phyloP scores from a whole-genome alignment of 2,888 invertebrate species.

The Deroplatys truncata region DNA sequence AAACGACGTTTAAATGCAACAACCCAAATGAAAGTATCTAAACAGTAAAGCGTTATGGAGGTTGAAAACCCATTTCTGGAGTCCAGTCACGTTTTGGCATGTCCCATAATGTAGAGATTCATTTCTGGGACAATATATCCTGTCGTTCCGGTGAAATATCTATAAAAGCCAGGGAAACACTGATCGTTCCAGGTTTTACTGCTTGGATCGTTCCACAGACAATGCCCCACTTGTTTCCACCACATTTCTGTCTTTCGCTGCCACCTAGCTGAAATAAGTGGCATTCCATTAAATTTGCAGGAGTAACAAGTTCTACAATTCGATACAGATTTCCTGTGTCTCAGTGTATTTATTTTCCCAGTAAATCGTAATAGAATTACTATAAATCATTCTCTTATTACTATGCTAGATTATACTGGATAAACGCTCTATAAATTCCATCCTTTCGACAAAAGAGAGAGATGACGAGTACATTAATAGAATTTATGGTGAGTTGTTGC shows the following conservation, averaged over 20 bases:
- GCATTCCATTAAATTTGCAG: not conserved
- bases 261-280: not conserved
- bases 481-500: too few species aligned
- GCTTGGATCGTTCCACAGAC: not conserved
- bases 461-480: too few species aligned
- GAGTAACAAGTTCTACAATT: too few species aligned
- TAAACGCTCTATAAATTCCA: too few species aligned
- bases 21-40: not conserved
- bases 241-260: not conserved
- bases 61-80: not conserved
- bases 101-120: not conserved
- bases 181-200: not conserved
- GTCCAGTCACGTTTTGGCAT: not conserved
- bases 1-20: not conserved
- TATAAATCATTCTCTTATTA: too few species aligned
- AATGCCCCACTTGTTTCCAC: not conserved
- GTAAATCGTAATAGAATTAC: too few species aligned
- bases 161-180: not conserved
- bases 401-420: too few species aligned
- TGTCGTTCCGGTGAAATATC: not conserved
- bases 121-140: not conserved
- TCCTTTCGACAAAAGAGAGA: too few species aligned
- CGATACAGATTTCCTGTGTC: too few species aligned
- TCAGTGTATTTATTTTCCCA: too few species aligned
- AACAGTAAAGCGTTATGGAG: not conserved